A percentile compares a stretch with the other conserved stretches of the same genome.
phyloP scores from a whole-genome alignment of 1,140 invertebrate species.

The Tetramorium alpestre region DNA sequence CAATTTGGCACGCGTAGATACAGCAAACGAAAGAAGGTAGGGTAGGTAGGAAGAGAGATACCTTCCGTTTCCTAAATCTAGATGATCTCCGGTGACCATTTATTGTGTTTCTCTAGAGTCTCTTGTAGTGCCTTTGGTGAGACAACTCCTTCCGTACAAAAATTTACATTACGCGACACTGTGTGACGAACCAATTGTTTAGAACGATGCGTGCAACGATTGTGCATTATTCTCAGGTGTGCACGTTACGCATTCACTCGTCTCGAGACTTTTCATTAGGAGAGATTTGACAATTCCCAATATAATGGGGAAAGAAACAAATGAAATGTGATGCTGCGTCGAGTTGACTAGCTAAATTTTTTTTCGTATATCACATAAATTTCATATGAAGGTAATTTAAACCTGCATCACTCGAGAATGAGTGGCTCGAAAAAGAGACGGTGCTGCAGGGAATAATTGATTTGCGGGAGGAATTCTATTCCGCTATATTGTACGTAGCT shows the following conservation, averaged over 20 bases:
- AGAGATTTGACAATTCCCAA: background rate
- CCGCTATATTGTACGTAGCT: background rate
- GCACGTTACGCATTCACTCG: background rate
- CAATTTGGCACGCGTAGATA: conserved; percentile 76
- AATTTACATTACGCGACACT: background rate
- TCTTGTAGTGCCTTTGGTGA: too few relatives aligned
- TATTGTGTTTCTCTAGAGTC: too few relatives aligned
- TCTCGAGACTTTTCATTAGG: background rate
- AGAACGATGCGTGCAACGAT: background rate
- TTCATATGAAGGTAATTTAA: too few relatives aligned
- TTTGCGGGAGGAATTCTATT: background rate
- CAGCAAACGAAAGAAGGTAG: conserved; percentile 77
- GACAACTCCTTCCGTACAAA: too few relatives aligned
- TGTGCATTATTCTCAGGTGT: background rate
- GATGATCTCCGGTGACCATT: background rate
- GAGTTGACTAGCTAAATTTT: background rate
- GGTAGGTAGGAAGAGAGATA: too few relatives aligned
- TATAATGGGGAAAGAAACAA: too few relatives aligned
- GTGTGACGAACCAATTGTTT: background rate
- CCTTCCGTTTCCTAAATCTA: background rate
- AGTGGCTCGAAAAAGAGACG: background rate
- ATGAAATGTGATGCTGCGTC: background rate
- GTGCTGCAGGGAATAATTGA: background rate
- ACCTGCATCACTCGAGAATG: conserved; percentile 1
- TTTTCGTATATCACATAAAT: too few relatives aligned